These are phyloP conservation scores for Disparrhopalites patrizii DNA, from an alignment of 2,888 invertebrate species.

Conservation along the genomic window DNA sequence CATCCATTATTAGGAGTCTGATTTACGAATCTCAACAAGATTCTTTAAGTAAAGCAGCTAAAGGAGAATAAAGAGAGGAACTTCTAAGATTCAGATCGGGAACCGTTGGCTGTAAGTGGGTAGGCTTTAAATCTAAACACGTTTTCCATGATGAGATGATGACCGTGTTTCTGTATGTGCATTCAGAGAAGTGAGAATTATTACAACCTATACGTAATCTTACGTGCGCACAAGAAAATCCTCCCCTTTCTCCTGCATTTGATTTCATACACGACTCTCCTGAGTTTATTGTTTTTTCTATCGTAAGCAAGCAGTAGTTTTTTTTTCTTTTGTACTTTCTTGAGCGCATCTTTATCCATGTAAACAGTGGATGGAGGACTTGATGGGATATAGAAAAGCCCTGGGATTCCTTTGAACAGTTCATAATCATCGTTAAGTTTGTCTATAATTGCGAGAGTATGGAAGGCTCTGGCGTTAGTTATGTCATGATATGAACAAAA, in stretches of 20 bases:
- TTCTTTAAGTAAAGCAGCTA: slow-evolving; percentile 12
- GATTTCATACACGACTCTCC: too few species aligned
- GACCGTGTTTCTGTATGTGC: neutral
- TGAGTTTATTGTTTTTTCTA: too few species aligned
- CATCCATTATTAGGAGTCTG: slow-evolving; percentile 47
- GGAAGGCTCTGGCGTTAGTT: too few species aligned
- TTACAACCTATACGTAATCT: too few species aligned
- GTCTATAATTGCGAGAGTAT: slow-evolving; percentile 14
- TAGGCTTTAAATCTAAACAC: slow-evolving; percentile 17
- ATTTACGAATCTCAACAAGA: slow-evolving; percentile 41
- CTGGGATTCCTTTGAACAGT: too few species aligned
- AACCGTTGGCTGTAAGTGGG: slow-evolving; percentile 20
- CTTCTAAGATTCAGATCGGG: too few species aligned
- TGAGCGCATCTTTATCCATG: neutral
- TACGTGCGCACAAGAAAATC: too few species aligned
- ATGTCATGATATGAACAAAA: slow-evolving; percentile 4
- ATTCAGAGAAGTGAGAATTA: slow-evolving; percentile 18
- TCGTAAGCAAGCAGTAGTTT: too few species aligned
- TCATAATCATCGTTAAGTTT: slow-evolving; percentile 15
- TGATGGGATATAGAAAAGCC: too few species aligned
- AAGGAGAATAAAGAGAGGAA: neutral
- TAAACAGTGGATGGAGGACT: neutral
- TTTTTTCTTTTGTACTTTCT: slow-evolving; percentile 9
- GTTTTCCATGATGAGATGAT: neutral
- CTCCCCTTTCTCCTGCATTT: too few species aligned